These are phyloP conservation scores for Zaprionus lachaisei DNA, from an alignment of 1,140 invertebrate genomes.

Conservation along the genomic window DNA sequence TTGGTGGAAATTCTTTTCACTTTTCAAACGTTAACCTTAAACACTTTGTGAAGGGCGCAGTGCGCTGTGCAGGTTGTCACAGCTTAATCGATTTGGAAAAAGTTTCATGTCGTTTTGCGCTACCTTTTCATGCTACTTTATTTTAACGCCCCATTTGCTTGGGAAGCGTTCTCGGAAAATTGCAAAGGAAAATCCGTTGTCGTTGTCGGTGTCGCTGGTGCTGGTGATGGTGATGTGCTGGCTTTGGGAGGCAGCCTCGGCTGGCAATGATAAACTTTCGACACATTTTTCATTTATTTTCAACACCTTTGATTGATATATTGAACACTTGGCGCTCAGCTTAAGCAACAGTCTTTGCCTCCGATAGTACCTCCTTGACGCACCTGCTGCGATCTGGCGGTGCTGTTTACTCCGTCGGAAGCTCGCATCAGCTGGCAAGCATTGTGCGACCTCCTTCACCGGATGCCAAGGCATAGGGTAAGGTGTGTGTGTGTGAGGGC, in stretches of 20 bases:
- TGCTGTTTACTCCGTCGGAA: slow-evolving; percentile 46
- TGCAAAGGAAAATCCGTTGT: slow-evolving; percentile 63
- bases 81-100: slow-evolving; percentile 79
- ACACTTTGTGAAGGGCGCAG: slow-evolving; percentile 51
- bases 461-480: slow-evolving; percentile 34
- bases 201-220: slow-evolving; percentile 19
- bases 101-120: slow-evolving; percentile 64
- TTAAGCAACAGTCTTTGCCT: slow-evolving; percentile 74
- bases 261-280: slow-evolving; percentile 77
- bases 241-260: neutral
- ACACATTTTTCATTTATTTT: slow-evolving; percentile 83
- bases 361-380: slow-evolving; percentile 26
- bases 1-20: slow-evolving; percentile 69
- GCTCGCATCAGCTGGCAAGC: slow-evolving; percentile 65
- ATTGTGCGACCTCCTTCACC: slow-evolving; percentile 61
- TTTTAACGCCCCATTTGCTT: slow-evolving; percentile 79
- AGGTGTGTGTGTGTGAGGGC: neutral
- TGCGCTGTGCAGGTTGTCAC: slow-evolving; percentile 59
- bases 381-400: neutral
- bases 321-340: slow-evolving; percentile 79
- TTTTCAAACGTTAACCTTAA: slow-evolving; percentile 78
- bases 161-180: slow-evolving; percentile 45
- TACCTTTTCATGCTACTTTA: slow-evolving; percentile 67
- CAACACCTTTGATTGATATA: slow-evolving; percentile 82
- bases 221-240: slow-evolving; percentile 4